Percentiles rank a stretch among this genome's conserved stretches.
Evolutionary conservation across 2,888 invertebrate species (phyloP).

Genomic region (Hyalella azteca): DNA sequence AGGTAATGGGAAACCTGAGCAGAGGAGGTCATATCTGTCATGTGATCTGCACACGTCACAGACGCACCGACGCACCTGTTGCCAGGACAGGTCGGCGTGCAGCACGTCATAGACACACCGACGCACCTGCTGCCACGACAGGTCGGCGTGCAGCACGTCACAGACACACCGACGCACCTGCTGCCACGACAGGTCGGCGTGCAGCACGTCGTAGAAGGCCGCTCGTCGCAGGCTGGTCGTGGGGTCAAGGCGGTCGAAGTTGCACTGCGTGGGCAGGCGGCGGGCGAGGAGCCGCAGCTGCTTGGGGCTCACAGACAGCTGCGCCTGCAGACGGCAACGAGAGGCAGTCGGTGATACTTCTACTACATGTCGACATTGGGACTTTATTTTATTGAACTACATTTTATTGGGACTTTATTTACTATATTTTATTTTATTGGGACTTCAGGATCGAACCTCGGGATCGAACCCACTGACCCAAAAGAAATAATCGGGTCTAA

Average conservation of each 20-base stretch:
- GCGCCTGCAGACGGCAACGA: background rate
- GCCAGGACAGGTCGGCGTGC: background rate
- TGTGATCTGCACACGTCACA: too few species aligned
- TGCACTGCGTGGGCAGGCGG: background rate
- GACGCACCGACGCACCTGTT: background rate
- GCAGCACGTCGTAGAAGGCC: slow-evolving; percentile 1
- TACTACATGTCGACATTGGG: too few species aligned
- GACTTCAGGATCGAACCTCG: too few species aligned
- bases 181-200: background rate
- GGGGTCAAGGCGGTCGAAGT: slow-evolving; percentile 22
- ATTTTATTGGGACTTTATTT: too few species aligned
- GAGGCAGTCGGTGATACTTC: too few species aligned
- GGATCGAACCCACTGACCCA: too few species aligned
- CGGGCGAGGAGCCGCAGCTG: background rate
- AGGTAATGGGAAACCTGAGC: too few species aligned
- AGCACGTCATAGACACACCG: background rate
- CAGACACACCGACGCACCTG: background rate
- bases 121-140: slow-evolving; percentile 6
- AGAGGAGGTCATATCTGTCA: too few species aligned
- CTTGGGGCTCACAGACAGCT: slow-evolving; percentile 1
- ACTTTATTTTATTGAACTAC: too few species aligned
- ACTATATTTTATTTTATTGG: too few species aligned
- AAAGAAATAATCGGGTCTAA: too few species aligned
- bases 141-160: background rate
- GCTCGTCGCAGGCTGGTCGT: background rate